Percentiles rank a stretch among this genome's conserved stretches.
These are phyloP conservation scores for Alviniconcha marisindica DNA, from an alignment of 1,140 invertebrate species.

Conservation along the genomic window DNA sequence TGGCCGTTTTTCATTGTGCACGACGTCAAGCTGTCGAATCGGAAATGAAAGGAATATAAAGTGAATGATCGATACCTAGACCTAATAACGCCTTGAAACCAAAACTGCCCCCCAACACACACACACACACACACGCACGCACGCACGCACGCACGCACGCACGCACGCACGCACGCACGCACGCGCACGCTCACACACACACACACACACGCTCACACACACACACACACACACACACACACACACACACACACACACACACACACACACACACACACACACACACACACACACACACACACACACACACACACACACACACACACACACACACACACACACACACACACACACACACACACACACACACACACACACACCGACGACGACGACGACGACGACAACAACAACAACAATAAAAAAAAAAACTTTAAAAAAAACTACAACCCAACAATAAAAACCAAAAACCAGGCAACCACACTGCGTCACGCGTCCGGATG, in stretches of 20 bases:
- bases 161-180: neutral
- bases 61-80: too few relatives aligned
- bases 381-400: too few relatives aligned
- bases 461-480: too few relatives aligned
- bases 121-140: conserved; percentile 17
- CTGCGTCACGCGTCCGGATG: too few relatives aligned
- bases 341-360: conserved; percentile 5
- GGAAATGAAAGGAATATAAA: neutral
- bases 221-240: conserved; percentile 20
- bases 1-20: neutral
- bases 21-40: neutral
- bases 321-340: neutral
- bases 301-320: neutral
- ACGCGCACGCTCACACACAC: neutral
- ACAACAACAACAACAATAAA: too few relatives aligned
- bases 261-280: conserved; percentile 8
- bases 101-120: neutral
- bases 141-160: neutral
- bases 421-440: too few relatives aligned
- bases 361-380: too few relatives aligned
- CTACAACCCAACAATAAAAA: too few relatives aligned
- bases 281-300: neutral
- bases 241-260: neutral
- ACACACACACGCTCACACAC: neutral
- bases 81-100: too few relatives aligned